phyloP scores from a whole-genome alignment of 2,797 vertebrate genomes.

The Rhinella marina region DNA sequence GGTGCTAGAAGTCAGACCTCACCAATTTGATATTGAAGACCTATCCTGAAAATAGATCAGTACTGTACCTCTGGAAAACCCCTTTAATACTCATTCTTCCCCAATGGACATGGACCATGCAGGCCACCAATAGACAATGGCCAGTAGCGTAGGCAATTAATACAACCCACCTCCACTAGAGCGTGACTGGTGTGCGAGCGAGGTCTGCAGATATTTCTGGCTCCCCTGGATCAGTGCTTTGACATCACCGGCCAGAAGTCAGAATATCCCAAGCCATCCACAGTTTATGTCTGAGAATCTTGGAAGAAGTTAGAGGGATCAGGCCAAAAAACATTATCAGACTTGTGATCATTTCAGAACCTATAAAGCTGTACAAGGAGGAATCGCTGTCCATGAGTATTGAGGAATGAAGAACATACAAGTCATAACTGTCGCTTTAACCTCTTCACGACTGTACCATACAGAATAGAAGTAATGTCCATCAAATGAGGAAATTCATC shows the following conservation, averaged over 20 bases:
- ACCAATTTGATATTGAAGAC: no score
- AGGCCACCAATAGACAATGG: no score
- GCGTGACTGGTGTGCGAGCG: neutral
- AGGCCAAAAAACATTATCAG: slow-evolving; percentile 44
- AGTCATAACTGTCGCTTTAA: neutral
- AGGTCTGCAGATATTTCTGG: neutral
- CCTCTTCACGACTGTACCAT: neutral
- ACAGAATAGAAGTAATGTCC: neutral
- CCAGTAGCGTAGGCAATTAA: no score
- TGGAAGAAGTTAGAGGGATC: neutral
- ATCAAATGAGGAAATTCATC: neutral
- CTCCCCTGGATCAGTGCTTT: neutral
- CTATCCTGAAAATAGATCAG: no score
- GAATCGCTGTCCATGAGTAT: neutral
- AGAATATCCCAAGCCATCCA: slow-evolving; percentile 34
- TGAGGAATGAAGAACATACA: neutral
- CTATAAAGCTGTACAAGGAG: neutral
- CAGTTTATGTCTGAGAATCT: slow-evolving; percentile 13
- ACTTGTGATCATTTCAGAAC: slow-evolving; percentile 12
- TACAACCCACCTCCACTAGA: neutral
- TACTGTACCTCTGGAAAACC: no score
- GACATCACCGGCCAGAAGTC: neutral
- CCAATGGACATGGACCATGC: no score
- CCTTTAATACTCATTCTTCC: no score
- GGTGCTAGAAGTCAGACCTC: no score